Conservation (phyloP, 1,140 invertebrate genomes). For the Apis laboriosa region DNA sequence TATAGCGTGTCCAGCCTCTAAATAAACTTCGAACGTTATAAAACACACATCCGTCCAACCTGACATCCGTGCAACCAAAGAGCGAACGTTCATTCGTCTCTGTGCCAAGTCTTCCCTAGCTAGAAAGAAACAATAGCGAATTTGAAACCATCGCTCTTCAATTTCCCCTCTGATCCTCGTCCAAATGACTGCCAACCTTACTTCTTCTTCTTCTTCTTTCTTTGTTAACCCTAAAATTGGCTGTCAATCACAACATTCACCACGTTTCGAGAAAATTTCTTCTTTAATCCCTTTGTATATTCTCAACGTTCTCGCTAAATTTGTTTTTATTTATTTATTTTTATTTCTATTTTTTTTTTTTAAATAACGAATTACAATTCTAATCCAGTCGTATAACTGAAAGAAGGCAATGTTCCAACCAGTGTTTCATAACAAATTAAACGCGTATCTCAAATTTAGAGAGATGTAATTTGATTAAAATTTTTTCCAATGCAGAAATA, state of each 20-base stretch:
- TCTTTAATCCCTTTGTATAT: neutral
- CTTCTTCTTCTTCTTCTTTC: too few relatives aligned
- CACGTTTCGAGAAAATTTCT: neutral
- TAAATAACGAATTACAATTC: too few relatives aligned
- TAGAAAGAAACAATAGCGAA: constrained; percentile 30
- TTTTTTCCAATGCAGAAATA: too few relatives aligned
- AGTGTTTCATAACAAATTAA: too few relatives aligned
- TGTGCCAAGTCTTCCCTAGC: constrained; percentile 24
- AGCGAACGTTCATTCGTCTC: constrained; percentile 38
- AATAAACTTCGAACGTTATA: constrained; percentile 47
- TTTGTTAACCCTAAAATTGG: neutral
- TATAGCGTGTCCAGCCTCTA: constrained; percentile 26
- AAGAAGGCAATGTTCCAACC: too few relatives aligned
- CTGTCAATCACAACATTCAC: neutral
- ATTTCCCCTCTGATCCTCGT: neutral
- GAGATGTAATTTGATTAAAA: too few relatives aligned
- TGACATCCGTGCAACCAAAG: constrained; percentile 36
- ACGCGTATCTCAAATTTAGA: too few relatives aligned
- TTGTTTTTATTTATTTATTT: neutral
- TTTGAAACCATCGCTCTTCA: neutral
- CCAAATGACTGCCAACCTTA: neutral
- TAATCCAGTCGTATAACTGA: too few relatives aligned
- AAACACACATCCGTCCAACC: constrained; percentile 39
- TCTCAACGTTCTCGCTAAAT: neutral
- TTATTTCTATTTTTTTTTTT: too few relatives aligned